Base-by-base conservation (phyloP, 1,140 invertebrate genomes). In the Atta texana region DNA sequence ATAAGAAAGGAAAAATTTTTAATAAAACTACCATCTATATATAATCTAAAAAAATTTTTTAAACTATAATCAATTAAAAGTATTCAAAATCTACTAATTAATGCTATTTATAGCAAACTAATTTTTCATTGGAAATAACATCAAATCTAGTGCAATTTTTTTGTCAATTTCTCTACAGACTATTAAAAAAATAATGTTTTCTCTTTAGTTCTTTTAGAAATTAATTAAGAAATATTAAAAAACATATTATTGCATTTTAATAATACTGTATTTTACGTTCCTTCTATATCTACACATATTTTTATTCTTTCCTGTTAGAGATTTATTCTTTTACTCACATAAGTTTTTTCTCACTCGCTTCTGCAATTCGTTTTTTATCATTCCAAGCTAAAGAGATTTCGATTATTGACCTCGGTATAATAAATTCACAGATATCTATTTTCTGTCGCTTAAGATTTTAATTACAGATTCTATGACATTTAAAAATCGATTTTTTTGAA, bases 361-460 rank as follows among this genome's bases (percentile, higher is more conserved):
- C 21, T 69, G 24, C 28, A 39, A 18, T 1, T 89, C n/a, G 21
- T 8, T 77, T 85, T 89, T 89, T 88, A 78, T 89, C 80, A 71
- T 14, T 55, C 24, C 21, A 44, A 39, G 51, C 64, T n/a, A 14
- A 69, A 66, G 31, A 72, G 44, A 49, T 28, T 12, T 39, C 85
- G 61, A 85, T 81, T 89, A 74, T 86, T 55, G 82, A 89, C 84
- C 87, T 81, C 72, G 21, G 66, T 64, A 75, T 76, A 75, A 66
- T n/a, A 28, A 61, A 49, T 28, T 61, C 12, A 18, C 24, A 68
- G 28, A 80, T 34, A 78, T 80, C 75, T 78, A 44, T 69, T 55
- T 71, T 63, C 78, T 89, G 76, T 89, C 24, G 10, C 49, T 76
- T 61, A 44, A 86, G 44, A 86, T 85, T 76, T 77, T 66, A 76